Evolutionary conservation across 2,888 invertebrate species (phyloP), one percentile per base, ranked within the genome.

Genomic region (Cyclophora punctaria): DNA sequence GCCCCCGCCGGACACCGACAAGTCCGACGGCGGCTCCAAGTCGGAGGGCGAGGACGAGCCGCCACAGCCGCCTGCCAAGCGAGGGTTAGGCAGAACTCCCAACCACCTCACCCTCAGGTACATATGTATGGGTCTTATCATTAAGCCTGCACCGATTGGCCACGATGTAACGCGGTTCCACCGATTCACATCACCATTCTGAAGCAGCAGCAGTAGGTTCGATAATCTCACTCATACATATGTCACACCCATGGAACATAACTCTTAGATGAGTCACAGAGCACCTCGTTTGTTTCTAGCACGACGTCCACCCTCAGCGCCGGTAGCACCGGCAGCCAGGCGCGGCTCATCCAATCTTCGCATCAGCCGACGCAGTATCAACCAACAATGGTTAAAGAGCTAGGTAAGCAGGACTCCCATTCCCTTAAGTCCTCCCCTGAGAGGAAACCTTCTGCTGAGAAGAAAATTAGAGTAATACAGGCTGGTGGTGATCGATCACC

Each of bases 291-390:
- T 42, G 53, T 65, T 89, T 84, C 70, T 89, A 96, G 96, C 90
- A 97, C 97, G 73, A 96, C 97, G 66, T 97, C 97, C 70, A 97
- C 97, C 58, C 91, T 97, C 76, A 97, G 96, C 67, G 96, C 96
- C 56, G 96, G 97, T 75, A 97, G 96, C 85, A 96, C 96, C 48
- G 95, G 97, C 73, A 96, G 96, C 80, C 96, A 96, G 86, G 96
- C 97, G 54, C 93, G 96, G 71, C 92, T 97, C 74, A 96, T 97
- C 78, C 97, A 97, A 89, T 96, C 97, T 62, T 97, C 97, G 64
- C 95, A 97, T 85, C 96, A 96, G 73, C 97, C 97, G 53, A 94
- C 96, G 70, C 95, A 94, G 80, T 97, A 96, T 86, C 96, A 97
- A 71, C 96, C 97, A 53, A 93, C 94, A 66, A 92, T 93, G 80